phyloP scores from a whole-genome alignment of 2,888 invertebrate species.

The Cacoxenus indagator region DNA sequence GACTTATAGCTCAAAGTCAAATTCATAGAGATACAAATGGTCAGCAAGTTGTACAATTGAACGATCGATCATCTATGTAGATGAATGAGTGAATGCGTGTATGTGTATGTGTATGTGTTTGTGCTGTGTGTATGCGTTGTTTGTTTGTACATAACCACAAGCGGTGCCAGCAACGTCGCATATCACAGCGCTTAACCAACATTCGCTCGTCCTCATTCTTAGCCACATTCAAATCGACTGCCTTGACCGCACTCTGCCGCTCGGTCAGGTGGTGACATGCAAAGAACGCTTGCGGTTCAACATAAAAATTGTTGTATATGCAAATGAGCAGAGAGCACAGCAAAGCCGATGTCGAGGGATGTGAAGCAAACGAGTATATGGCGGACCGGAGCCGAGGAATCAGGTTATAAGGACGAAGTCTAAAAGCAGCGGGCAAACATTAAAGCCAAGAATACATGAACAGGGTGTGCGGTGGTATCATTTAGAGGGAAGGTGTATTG shows the following conservation, averaged over 20 bases:
- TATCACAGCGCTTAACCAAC: too few species aligned
- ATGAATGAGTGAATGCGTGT: slow-evolving; percentile 6
- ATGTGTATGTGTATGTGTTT: slow-evolving; percentile 5
- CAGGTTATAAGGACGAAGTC: neutral
- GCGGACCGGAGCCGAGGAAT: neutral
- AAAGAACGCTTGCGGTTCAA: slow-evolving; percentile 53
- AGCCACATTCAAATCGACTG: too few species aligned
- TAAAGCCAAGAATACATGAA: neutral
- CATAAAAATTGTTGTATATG: slow-evolving; percentile 61
- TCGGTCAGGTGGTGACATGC: too few species aligned
- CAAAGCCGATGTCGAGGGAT: slow-evolving; percentile 43
- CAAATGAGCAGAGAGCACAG: slow-evolving; percentile 48
- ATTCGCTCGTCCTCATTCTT: too few species aligned
- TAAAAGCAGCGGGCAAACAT: neutral
- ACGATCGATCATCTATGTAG: neutral
- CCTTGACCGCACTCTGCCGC: too few species aligned
- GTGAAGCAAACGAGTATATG: neutral
- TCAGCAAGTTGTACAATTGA: too few species aligned
- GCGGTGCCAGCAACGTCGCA: slow-evolving; percentile 22
- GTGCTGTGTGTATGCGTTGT: slow-evolving; percentile 15
- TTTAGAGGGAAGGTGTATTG: slow-evolving; percentile 31
- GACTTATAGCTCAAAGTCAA: too few species aligned
- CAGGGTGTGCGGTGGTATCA: slow-evolving; percentile 19
- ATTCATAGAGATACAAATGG: neutral
- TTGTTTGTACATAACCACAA: slow-evolving; percentile 44